phyloP scores from a whole-genome alignment of 2,888 invertebrate genomes.

The Syrista parreyssii region DNA sequence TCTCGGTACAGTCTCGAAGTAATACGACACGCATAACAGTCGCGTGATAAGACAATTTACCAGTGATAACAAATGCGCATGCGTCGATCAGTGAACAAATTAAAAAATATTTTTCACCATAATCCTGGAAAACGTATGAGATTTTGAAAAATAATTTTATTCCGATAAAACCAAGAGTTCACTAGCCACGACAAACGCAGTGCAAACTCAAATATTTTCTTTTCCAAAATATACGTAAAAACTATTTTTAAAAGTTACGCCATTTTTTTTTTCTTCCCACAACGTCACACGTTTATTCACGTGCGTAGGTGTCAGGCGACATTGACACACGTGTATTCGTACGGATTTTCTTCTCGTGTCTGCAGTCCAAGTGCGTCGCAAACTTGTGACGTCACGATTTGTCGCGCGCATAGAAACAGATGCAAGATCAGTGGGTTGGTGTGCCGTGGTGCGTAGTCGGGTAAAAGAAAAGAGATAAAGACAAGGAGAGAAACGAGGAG shows the following conservation, averaged over 20 bases:
- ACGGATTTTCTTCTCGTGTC: no score
- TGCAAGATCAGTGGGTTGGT: neutral
- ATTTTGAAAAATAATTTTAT: no score
- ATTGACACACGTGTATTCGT: neutral
- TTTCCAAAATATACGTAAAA: neutral
- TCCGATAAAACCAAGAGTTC: no score
- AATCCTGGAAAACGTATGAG: no score
- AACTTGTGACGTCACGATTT: neutral
- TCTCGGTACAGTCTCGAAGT: neutral
- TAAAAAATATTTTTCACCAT: no score
- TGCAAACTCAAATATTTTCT: no score
- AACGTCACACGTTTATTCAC: neutral
- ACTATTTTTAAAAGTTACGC: neutral
- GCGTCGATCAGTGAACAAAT: neutral
- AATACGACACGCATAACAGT: neutral
- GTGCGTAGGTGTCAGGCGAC: neutral
- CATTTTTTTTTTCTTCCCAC: neutral
- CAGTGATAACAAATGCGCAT: neutral
- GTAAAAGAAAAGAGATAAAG: neutral
- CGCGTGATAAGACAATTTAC: neutral
- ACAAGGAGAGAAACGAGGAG: neutral
- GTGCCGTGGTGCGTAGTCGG: neutral
- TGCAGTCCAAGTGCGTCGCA: no score
- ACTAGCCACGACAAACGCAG: neutral
- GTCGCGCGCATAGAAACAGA: neutral